phyloP scores from a whole-genome alignment of 2,113 vertebrate species.

The Hydrolagus affinis region DNA sequence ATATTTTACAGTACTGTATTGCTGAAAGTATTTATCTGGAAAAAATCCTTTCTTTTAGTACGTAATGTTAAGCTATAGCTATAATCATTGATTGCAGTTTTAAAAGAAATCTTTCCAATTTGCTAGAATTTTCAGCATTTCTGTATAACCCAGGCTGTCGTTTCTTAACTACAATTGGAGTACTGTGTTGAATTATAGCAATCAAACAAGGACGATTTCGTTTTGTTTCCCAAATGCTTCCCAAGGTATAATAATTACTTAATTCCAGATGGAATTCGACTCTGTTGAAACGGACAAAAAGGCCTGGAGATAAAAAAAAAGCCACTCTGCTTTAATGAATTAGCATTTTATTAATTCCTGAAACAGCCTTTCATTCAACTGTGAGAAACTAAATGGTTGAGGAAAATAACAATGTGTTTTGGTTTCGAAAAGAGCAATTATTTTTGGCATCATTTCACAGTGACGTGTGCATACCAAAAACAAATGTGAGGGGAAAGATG shows the following conservation, averaged over 20 bases:
- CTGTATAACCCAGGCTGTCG: not conserved
- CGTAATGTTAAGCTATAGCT: not conserved
- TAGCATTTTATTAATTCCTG: slow-evolving; percentile 15
- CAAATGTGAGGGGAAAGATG: not conserved
- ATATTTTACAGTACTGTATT: not conserved
- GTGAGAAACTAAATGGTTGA: not conserved
- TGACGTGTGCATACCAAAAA: not conserved
- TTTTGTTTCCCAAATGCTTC: not conserved
- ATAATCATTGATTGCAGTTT: not conserved
- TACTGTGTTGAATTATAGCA: slow-evolving; percentile 18
- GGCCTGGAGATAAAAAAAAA: slow-evolving; percentile 16
- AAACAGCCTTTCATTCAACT: slow-evolving; percentile 1
- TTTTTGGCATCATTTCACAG: not conserved
- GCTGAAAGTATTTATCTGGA: not conserved
- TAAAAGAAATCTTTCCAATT: slow-evolving; percentile 1
- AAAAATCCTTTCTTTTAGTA: slow-evolving; percentile 2
- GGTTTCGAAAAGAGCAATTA: not conserved
- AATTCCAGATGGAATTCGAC: slow-evolving; percentile 16
- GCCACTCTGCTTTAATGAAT: slow-evolving; percentile 32
- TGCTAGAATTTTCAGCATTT: not conserved
- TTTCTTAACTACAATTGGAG: not conserved
- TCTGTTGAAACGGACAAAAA: slow-evolving; percentile 19
- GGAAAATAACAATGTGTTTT: not conserved
- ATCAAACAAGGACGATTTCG: slow-evolving; percentile 5
- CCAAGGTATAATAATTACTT: slow-evolving; percentile 16